Evolutionary conservation across 37 sponge, comb jelly and placozoan genomes (phyloP).

Genomic region (Chondrilla cf. caribensis): DNA sequence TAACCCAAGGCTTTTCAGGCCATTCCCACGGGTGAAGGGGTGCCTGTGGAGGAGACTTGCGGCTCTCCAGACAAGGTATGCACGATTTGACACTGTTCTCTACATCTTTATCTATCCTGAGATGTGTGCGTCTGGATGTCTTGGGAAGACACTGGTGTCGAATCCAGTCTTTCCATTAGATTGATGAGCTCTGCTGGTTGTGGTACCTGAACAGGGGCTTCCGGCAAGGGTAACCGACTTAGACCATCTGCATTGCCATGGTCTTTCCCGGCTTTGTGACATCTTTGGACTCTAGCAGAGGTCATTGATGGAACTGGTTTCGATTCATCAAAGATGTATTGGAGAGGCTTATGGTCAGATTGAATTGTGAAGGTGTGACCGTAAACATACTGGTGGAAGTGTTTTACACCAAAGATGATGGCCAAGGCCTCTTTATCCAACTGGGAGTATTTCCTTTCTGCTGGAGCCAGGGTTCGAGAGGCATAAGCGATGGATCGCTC

Average conservation of each 20-base stretch:
- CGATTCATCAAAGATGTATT: constrained; percentile 1
- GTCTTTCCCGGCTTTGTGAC: neutral
- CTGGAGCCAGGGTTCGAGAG: neutral
- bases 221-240: constrained; percentile 29
- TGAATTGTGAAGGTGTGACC: constrained; percentile 1
- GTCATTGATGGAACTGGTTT: constrained; percentile 21
- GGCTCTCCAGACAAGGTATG: constrained; percentile 16
- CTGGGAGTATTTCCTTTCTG: constrained; percentile 12
- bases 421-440: constrained; percentile 17
- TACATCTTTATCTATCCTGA: constrained; percentile 10
- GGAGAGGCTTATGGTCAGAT: constrained; percentile 29
- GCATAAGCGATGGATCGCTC: neutral
- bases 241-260: constrained; percentile 27
- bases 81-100: constrained; percentile 11
- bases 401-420: constrained; percentile 22
- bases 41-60: constrained; percentile 2
- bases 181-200: neutral
- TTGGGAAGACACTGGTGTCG: neutral
- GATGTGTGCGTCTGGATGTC: neutral
- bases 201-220: neutral
- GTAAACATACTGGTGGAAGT: constrained; percentile 25
- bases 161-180: neutral
- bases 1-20: constrained; percentile 25
- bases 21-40: constrained; percentile 40
- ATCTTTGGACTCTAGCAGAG: constrained; percentile 11